These are phyloP conservation scores for Pterobdella sp. DNA, from an alignment of 2,888 invertebrate species.

Conservation along the genomic window DNA sequence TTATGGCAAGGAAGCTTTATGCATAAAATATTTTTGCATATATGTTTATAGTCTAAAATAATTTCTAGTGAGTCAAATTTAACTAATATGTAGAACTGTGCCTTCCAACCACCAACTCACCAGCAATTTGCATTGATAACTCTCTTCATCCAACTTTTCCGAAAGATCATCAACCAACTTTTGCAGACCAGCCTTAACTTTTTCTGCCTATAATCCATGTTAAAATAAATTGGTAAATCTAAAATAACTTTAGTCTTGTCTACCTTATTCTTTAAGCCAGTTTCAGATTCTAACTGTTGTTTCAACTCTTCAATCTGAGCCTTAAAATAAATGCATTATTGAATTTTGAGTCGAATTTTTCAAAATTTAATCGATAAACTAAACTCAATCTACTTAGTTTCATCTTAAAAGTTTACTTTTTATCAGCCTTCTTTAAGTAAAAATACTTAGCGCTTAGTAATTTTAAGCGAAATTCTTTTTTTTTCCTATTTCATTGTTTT, in stretches of 20 bases:
- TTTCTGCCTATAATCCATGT: slow-evolving; percentile 9
- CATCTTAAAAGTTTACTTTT: not conserved
- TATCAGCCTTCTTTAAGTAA: not conserved
- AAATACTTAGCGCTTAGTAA: too few species aligned
- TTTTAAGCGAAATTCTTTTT: too few species aligned
- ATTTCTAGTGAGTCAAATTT: too few species aligned
- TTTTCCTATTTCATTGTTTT: too few species aligned
- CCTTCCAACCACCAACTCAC: not conserved
- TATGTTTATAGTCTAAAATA: too few species aligned
- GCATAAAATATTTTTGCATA: too few species aligned
- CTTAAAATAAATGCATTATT: not conserved
- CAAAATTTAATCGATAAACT: not conserved
- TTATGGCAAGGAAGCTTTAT: too few species aligned
- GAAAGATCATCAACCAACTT: slow-evolving; percentile 19
- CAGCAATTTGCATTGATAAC: slow-evolving; percentile 23
- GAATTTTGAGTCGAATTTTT: not conserved
- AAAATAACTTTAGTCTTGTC: too few species aligned
- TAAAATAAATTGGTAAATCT: not conserved
- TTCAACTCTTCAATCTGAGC: slow-evolving; percentile 26
- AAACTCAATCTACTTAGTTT: not conserved
- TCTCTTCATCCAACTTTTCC: slow-evolving; percentile 27
- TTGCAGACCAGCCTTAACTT: slow-evolving; percentile 15
- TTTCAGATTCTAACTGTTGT: slow-evolving; percentile 22
- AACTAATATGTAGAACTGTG: too few species aligned
- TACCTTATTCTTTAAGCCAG: slow-evolving; percentile 1